Evolutionary conservation across 2,888 invertebrate genomes (phyloP).

Genomic region (Lycia hirtaria): DNA sequence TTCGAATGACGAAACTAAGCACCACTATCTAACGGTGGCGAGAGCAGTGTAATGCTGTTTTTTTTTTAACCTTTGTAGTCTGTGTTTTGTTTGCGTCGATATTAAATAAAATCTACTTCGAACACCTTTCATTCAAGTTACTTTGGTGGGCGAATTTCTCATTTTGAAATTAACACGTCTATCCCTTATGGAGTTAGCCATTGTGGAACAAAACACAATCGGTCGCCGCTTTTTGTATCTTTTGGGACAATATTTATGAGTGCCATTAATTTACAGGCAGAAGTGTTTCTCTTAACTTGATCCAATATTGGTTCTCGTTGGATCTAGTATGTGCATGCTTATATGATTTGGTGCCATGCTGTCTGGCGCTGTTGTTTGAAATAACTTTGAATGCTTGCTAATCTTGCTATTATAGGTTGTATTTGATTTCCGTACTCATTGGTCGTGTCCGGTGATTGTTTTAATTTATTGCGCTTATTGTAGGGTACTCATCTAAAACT

Average conservation of each 20-base stretch:
- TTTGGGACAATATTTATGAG: constrained; percentile 60
- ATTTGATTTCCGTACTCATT: background rate
- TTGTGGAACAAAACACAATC: constrained; percentile 45
- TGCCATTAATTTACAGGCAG: constrained; percentile 53
- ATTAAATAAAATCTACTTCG: too few species aligned
- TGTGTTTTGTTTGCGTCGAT: too few species aligned
- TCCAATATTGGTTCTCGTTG: background rate
- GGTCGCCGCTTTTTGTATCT: constrained; percentile 51
- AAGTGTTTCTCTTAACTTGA: constrained; percentile 37
- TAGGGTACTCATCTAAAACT: too few species aligned
- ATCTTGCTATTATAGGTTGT: too few species aligned
- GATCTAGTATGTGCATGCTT: background rate
- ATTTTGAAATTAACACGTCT: constrained; percentile 59
- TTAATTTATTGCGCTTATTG: background rate
- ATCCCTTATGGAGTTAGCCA: constrained; percentile 33
- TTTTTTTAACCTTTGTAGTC: too few species aligned
- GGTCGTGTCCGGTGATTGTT: background rate
- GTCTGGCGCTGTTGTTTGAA: constrained; percentile 46
- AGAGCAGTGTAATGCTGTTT: too few species aligned
- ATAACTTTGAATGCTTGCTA: too few species aligned
- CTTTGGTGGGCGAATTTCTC: background rate
- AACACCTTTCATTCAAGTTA: background rate
- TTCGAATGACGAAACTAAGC: too few species aligned
- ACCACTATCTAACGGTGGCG: too few species aligned
- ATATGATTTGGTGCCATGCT: constrained; percentile 50